Percentiles rank a stretch among this genome's conserved stretches.
Evolutionary conservation across 2,888 invertebrate species (phyloP).

Genomic region (Cheilosia variabilis): DNA sequence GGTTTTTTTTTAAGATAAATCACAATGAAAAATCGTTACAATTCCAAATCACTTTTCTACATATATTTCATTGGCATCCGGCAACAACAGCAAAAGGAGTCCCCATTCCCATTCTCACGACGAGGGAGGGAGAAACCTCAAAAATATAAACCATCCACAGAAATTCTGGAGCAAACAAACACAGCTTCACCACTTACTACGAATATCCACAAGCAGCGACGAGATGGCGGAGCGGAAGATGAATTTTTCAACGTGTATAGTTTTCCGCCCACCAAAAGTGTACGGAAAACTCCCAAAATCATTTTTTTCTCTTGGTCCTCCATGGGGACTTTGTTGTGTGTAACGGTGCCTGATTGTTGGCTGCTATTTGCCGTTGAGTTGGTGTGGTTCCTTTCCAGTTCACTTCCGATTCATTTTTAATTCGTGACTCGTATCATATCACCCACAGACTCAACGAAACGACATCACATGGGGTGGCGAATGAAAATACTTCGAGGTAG

Average conservation of each 20-base stretch:
- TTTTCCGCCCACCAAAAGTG: slow-evolving; percentile 10
- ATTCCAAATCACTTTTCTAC: slow-evolving; percentile 51
- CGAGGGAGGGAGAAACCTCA: background rate
- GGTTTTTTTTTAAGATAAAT: slow-evolving; percentile 16
- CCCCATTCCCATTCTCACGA: background rate
- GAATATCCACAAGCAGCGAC: background rate
- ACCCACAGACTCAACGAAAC: slow-evolving; percentile 8
- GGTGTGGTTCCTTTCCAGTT: slow-evolving; percentile 63
- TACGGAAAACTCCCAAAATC: background rate
- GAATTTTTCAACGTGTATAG: slow-evolving; percentile 5
- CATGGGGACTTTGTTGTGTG: slow-evolving; percentile 23
- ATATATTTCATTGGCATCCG: slow-evolving; percentile 62
- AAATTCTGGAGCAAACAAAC: background rate
- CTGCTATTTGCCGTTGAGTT: slow-evolving; percentile 60
- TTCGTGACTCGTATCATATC: slow-evolving; percentile 59
- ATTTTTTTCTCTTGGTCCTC: background rate
- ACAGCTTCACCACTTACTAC: slow-evolving; percentile 28
- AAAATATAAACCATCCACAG: slow-evolving; percentile 24
- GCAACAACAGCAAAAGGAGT: slow-evolving; percentile 8
- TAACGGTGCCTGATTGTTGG: slow-evolving; percentile 61
- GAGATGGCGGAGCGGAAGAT: background rate
- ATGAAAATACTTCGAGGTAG: slow-evolving; percentile 19
- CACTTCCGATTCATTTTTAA: slow-evolving; percentile 71
- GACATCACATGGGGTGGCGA: slow-evolving; percentile 6
- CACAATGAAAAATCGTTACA: slow-evolving; percentile 50